Evolutionary conservation across 2,888 invertebrate genomes (phyloP).

Genomic region (Leptinotarsa tumamoca): DNA sequence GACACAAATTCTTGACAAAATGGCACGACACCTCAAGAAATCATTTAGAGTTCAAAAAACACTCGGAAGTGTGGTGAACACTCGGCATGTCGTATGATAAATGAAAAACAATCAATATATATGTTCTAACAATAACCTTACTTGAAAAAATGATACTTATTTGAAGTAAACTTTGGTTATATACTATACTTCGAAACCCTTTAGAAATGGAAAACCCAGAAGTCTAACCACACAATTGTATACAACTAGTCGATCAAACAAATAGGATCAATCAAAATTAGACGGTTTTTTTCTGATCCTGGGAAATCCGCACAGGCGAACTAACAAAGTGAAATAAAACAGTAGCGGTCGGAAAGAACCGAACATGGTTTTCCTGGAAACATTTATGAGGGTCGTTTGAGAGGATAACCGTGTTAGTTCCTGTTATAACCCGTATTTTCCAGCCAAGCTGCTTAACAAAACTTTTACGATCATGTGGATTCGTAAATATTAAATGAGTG

Average conservation of each 20-base stretch:
- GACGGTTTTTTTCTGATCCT: not conserved
- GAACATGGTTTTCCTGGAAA: slow-evolving; percentile 31
- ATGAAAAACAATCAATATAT: no score
- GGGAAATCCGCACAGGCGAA: not conserved
- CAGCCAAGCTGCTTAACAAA: slow-evolving; percentile 37
- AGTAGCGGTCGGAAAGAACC: slow-evolving; percentile 38
- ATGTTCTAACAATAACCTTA: no score
- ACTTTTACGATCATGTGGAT: slow-evolving; percentile 39
- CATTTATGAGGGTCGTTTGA: slow-evolving; percentile 43
- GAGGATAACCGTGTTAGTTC: slow-evolving; percentile 44
- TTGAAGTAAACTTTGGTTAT: no score
- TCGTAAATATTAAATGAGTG: slow-evolving; percentile 41
- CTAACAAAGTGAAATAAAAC: slow-evolving; percentile 34
- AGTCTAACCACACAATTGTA: not conserved
- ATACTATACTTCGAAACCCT: no score
- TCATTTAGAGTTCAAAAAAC: no score
- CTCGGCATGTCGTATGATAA: no score
- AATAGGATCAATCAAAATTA: not conserved
- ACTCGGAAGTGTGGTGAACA: no score
- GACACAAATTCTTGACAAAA: no score
- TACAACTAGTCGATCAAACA: not conserved
- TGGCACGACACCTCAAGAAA: no score
- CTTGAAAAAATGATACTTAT: no score
- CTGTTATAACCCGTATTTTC: slow-evolving; percentile 40
- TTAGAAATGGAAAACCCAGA: no score